Conservation (phyloP, 1,140 invertebrate species). For the Fopius arisanus region DNA sequence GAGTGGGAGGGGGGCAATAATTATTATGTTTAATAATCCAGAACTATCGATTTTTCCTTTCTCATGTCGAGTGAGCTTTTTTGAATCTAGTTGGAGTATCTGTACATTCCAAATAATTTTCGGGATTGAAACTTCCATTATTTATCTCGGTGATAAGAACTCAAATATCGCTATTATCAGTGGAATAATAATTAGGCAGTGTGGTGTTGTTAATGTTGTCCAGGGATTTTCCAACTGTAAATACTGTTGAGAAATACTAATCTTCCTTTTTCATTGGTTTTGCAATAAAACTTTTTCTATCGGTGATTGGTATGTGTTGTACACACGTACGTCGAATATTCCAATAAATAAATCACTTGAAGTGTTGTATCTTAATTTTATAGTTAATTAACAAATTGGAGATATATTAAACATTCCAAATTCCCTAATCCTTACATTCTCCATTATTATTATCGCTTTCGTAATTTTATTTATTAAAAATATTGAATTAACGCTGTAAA, state of each 20-base stretch:
- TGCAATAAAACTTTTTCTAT: conserved; percentile 4
- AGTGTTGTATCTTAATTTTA: no score
- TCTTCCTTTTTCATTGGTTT: background rate
- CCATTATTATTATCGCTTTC: no score
- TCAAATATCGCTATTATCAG: background rate
- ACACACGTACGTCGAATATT: background rate
- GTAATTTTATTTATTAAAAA: no score
- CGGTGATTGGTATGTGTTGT: background rate
- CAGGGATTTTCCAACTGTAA: conserved; percentile 11
- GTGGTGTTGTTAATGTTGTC: background rate
- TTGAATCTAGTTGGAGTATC: background rate
- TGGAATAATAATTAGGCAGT: background rate
- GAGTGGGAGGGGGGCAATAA: no score
- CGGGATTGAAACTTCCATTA: background rate
- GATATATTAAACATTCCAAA: no score
- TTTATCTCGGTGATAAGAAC: background rate
- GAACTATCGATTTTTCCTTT: background rate
- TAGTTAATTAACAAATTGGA: no score
- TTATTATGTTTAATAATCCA: no score
- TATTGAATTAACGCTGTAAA: no score
- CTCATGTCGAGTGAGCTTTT: conserved; percentile 15
- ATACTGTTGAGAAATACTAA: background rate
- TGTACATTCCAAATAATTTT: background rate
- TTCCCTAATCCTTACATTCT: no score
- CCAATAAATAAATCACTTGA: background rate